Evolutionary conservation across 2,113 vertebrate genomes (phyloP).

Genomic region (Ptychochromis oligacanthus): DNA sequence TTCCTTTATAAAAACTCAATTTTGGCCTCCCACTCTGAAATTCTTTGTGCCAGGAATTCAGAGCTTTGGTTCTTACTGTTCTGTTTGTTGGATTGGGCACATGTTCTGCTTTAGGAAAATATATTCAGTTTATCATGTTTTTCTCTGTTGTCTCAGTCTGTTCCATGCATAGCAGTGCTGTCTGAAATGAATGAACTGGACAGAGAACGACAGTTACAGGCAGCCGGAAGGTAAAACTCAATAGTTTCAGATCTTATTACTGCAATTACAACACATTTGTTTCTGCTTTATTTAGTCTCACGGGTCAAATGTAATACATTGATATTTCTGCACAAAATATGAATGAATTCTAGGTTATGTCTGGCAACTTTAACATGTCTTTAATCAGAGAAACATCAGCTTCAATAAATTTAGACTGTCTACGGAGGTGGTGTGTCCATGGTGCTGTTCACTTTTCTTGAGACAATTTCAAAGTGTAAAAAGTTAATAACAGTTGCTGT

Average conservation of each 20-base stretch:
- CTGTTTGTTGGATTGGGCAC: slow-evolving; percentile 6
- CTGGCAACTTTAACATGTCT: neutral
- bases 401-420: neutral
- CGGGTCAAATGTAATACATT: neutral
- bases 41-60: slow-evolving; percentile 18
- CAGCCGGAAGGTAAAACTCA: slow-evolving; percentile 54
- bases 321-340: neutral
- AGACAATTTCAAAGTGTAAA: neutral
- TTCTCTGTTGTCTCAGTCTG: slow-evolving; percentile 62
- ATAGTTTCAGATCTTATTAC: neutral
- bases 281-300: neutral
- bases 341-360: neutral
- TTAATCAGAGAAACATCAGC: neutral
- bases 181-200: slow-evolving; percentile 74
- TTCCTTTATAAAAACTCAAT: slow-evolving; percentile 62
- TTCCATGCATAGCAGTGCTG: slow-evolving; percentile 74
- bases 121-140: slow-evolving; percentile 4
- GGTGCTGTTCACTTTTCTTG: neutral
- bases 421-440: neutral
- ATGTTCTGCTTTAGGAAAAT: slow-evolving; percentile 8
- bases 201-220: slow-evolving; percentile 60
- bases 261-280: neutral
- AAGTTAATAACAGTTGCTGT: neutral
- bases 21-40: slow-evolving; percentile 42
- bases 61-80: slow-evolving; percentile 18